These are phyloP conservation scores for Isurus oxyrinchus DNA, from an alignment of 2,113 vertebrate species.

Conservation along the genomic window DNA sequence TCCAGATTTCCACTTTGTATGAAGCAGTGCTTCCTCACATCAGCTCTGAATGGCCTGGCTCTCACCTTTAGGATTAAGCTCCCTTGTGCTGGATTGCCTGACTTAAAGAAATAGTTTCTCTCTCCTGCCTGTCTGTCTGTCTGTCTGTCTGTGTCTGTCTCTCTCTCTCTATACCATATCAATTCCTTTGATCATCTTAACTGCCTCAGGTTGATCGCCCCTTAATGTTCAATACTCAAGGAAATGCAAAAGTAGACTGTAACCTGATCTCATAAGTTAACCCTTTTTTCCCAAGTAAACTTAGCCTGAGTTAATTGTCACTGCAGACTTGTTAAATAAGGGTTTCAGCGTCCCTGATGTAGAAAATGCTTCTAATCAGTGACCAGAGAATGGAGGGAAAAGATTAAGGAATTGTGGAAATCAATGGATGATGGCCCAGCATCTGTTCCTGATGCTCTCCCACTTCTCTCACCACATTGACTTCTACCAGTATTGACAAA, in stretches of 20 bases:
- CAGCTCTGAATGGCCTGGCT: not conserved
- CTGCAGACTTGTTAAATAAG: not conserved
- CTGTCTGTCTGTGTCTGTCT: no score
- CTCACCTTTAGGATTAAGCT: not conserved
- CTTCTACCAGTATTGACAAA: not conserved
- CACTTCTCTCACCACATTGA: not conserved
- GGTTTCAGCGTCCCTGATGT: not conserved
- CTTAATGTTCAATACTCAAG: not conserved
- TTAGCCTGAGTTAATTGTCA: not conserved
- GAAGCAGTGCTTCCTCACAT: not conserved
- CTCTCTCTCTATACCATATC: not conserved
- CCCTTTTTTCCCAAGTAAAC: not conserved
- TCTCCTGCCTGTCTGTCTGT: no score
- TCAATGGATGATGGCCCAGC: not conserved
- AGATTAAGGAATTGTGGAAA: not conserved
- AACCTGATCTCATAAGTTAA: not conserved
- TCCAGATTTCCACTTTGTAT: not conserved
- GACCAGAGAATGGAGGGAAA: not conserved
- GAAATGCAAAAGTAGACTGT: not conserved
- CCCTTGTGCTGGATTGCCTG: not conserved
- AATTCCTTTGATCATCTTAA: not conserved
- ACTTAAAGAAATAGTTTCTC: not conserved
- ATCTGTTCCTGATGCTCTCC: not conserved
- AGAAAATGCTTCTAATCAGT: not conserved
- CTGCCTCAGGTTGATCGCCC: not conserved